Conservation (phyloP, 92 coral and sea anemone species). For the Palythoa caribaeorum region DNA sequence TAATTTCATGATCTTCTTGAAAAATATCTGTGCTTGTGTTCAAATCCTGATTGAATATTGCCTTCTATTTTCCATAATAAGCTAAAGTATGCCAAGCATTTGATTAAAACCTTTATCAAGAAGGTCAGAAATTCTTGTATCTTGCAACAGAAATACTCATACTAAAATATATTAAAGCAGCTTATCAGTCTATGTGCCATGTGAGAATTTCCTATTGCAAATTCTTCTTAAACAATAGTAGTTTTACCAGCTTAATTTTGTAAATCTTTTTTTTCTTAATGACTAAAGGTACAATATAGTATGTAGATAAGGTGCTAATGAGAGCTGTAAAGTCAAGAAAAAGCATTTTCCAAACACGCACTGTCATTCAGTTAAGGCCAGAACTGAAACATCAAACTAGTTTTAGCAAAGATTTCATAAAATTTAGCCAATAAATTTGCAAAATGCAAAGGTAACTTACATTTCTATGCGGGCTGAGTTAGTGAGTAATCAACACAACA, state of each 20-base stretch:
- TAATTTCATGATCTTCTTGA: too few relatives aligned
- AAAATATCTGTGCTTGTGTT: not conserved
- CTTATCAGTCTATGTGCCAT: not conserved
- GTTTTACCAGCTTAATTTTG: constrained; percentile 12
- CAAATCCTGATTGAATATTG: not conserved
- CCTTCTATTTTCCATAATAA: not conserved
- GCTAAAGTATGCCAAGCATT: not conserved
- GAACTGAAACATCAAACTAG: not conserved
- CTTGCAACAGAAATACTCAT: not conserved
- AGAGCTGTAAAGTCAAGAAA: not conserved
- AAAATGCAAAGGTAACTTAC: not conserved
- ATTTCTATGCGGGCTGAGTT: not conserved
- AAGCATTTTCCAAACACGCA: not conserved
- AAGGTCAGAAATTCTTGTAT: not conserved
- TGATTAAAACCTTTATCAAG: not conserved
- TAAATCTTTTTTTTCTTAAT: not conserved
- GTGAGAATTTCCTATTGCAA: not conserved
- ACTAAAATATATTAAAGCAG: not conserved
- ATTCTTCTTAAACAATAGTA: constrained; percentile 20
- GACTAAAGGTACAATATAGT: not conserved
- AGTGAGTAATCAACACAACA: not conserved
- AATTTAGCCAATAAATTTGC: not conserved
- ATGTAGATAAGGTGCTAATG: constrained; percentile 22
- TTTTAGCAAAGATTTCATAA: not conserved
- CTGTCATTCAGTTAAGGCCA: not conserved